Base-by-base conservation (phyloP, 2,113 vertebrate species). In the Ramphastos sulfuratus region DNA sequence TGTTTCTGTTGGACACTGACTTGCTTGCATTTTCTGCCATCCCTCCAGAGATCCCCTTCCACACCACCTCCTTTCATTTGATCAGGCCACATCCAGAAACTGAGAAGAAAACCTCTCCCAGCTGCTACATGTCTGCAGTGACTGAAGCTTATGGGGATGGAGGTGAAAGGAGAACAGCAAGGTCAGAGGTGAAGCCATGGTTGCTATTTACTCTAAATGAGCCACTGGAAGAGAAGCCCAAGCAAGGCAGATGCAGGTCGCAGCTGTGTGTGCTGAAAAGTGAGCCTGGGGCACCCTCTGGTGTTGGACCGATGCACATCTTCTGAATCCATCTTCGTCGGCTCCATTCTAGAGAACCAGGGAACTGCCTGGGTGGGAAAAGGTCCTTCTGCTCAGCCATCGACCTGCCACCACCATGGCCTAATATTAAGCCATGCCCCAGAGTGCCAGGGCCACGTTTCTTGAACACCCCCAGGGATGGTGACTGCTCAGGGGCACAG, bases 231-330 rank as follows among this genome's bases (percentile, higher is more conserved):
- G 24, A 78, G 54, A 54, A 88, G 44, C 39, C 17, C 25, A 76
- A 58, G 66, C 35, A 71, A 67, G 3, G 30, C 75, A 70, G 37
- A 76, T 15, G 13, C 48, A 25, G 19, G 50, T 20, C 17, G 2
- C 12, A 14, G 6, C 24, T 44, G 7, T 1, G 79, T 12, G 15
- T 13, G 69, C 54, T 77, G 80, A 97, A 96, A 92, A 90, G 85
- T 86, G 76, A 97, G 88, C 80, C 95, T 97, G 92, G 96, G 85
- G 97, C 97, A 95, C 98, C 98, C 98, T 97, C 98, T 98, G 95
- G 96, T 97, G 98, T 96, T 93, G 64, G 79, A 94, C 2, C 15
- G 93, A 9, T 0, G 39, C 46, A 81, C 3, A 42, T 39, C 65
- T 60, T 39, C 37, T n/a, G 52, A 82, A 81, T 14, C 27, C 24